Evolutionary conservation across 2,888 invertebrate genomes (phyloP).

Genomic region (Caradrina kadenii): DNA sequence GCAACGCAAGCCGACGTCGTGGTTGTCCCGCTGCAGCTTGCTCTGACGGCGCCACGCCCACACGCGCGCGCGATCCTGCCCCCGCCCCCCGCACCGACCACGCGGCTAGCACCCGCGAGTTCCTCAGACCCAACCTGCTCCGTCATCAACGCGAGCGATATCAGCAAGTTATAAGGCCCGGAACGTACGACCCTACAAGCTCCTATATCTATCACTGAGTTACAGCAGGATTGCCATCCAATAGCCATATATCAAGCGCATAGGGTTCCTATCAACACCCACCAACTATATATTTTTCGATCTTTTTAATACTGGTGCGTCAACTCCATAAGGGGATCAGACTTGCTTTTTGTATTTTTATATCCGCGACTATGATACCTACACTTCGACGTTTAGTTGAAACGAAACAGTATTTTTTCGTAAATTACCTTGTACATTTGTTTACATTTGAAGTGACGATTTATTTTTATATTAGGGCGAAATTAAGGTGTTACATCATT

Average conservation of each 20-base stretch:
- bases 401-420: constrained; percentile 84
- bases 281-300: constrained; percentile 88
- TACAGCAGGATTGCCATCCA: constrained; percentile 55
- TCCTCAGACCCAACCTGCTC: constrained; percentile 43
- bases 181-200: constrained; percentile 34
- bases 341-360: constrained; percentile 90
- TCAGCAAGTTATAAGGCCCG: constrained; percentile 53
- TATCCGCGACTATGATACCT: constrained; percentile 81
- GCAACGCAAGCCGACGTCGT: constrained; percentile 95
- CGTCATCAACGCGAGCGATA: constrained; percentile 51
- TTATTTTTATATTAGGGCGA: constrained; percentile 80
- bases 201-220: constrained; percentile 45
- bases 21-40: constrained; percentile 96
- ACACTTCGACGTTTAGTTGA: constrained; percentile 73
- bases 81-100: constrained; percentile 63
- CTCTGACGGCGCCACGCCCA: constrained; percentile 93
- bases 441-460: constrained; percentile 78
- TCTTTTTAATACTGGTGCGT: constrained; percentile 80
- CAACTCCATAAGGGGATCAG: constrained; percentile 78
- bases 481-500: constrained; percentile 83
- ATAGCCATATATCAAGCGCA: constrained; percentile 55
- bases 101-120: constrained; percentile 48
- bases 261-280: constrained; percentile 52
- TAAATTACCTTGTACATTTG: constrained; percentile 82
- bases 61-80: constrained; percentile 44